Conservation (phyloP, 2,888 invertebrate species). For the Pyrrhia umbra region DNA sequence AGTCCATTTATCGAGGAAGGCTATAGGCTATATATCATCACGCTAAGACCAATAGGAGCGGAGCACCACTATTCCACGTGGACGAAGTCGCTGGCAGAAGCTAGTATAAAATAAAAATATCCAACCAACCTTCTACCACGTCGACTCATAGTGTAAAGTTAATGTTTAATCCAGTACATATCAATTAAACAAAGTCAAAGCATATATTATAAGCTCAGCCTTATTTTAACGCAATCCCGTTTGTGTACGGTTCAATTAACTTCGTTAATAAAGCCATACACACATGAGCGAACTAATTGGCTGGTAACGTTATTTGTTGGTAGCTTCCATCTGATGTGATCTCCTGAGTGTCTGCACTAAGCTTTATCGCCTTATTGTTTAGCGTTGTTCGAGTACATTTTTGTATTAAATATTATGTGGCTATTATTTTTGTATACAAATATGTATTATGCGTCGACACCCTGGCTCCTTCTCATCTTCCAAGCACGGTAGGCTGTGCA, state of each 20-base stretch:
- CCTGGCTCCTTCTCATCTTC: too few species aligned
- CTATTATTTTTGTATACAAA: neutral
- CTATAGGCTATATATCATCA: too few species aligned
- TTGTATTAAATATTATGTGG: neutral
- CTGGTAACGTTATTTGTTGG: slow-evolving; percentile 38
- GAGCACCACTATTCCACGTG: too few species aligned
- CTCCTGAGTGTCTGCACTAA: slow-evolving; percentile 46
- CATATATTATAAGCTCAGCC: slow-evolving; percentile 5
- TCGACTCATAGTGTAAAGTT: neutral
- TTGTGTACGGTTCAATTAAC: slow-evolving; percentile 45
- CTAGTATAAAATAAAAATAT: neutral
- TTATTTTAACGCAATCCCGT: slow-evolving; percentile 30
- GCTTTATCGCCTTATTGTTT: slow-evolving; percentile 28
- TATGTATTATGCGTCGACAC: too few species aligned
- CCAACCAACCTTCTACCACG: neutral
- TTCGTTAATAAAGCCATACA: slow-evolving; percentile 35
- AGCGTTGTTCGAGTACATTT: neutral
- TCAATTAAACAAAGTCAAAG: neutral
- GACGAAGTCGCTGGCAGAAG: too few species aligned
- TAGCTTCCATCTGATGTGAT: slow-evolving; percentile 22
- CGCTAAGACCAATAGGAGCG: too few species aligned
- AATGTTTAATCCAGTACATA: slow-evolving; percentile 4
- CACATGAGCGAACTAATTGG: slow-evolving; percentile 46
- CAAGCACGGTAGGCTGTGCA: too few species aligned
- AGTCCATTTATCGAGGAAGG: too few species aligned